Conservation (phyloP, 2,113 vertebrate species). For the Barnardius zonarius region DNA sequence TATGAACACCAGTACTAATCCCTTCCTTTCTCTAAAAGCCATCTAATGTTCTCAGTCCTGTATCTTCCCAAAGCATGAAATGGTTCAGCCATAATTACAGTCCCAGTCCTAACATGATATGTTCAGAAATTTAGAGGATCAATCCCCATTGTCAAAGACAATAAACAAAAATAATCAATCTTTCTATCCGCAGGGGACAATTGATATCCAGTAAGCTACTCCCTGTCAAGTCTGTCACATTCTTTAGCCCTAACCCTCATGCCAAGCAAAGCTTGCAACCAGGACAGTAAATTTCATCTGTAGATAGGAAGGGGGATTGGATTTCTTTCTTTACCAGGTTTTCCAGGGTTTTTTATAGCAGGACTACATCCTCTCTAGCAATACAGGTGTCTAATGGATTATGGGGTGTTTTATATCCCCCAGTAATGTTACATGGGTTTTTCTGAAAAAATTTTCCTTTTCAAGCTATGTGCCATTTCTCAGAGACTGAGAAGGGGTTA, state of each 20-base stretch:
- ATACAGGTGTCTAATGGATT: not conserved
- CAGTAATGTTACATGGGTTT: not conserved
- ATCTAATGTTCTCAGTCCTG: not conserved
- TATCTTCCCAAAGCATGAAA: not conserved
- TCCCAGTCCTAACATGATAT: accelerated
- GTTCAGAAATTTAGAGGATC: not conserved
- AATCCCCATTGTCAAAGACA: not conserved
- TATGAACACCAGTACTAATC: accelerated
- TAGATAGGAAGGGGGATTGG: not conserved
- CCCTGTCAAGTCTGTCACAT: not conserved
- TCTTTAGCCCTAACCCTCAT: not conserved
- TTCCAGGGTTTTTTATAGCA: not conserved
- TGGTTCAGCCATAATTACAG: not conserved
- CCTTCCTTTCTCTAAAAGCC: not conserved
- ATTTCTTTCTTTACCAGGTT: not conserved
- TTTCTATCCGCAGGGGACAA: not conserved
- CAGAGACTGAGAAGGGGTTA: not conserved
- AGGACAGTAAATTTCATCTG: not conserved
- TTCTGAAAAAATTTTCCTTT: not conserved
- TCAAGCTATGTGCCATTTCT: not conserved
- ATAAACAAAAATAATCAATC: not conserved
- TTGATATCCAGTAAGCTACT: not conserved
- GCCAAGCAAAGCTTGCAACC: not conserved
- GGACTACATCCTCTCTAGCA: not conserved
- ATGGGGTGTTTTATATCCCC: not conserved